Conservation (phyloP, 2,113 vertebrate genomes). For the Meriones unguiculatus region DNA sequence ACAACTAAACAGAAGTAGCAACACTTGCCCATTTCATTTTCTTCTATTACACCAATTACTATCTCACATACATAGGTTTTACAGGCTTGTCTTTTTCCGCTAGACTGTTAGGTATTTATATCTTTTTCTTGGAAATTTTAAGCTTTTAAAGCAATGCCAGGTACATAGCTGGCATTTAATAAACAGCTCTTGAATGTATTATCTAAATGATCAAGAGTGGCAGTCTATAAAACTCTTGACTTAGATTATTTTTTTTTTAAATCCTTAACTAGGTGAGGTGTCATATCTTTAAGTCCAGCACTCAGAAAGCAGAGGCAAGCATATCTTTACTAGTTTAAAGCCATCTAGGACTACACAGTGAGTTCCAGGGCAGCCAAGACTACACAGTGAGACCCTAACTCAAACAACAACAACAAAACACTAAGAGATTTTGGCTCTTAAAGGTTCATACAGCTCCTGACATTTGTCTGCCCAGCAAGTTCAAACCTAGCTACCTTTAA, state of each 20-base stretch:
- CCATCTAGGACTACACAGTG: not conserved
- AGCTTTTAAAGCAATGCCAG: too few species aligned
- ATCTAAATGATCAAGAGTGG: not conserved
- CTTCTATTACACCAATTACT: too few species aligned
- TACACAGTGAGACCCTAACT: not conserved
- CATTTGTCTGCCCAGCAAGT: not conserved
- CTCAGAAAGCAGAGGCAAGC: not conserved
- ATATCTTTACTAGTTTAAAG: not conserved
- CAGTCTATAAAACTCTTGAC: constrained; percentile 26
- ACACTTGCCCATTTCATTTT: too few species aligned
- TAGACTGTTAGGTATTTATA: too few species aligned
- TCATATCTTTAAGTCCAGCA: not conserved
- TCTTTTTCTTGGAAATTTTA: too few species aligned
- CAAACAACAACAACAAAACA: too few species aligned
- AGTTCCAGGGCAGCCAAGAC: not conserved
- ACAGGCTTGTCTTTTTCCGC: too few species aligned
- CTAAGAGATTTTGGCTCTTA: too few species aligned
- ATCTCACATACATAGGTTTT: too few species aligned
- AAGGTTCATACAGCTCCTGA: not conserved
- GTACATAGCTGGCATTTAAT: not conserved
- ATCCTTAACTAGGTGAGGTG: not conserved
- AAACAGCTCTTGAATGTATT: constrained; percentile 36
- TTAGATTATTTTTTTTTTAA: not conserved
- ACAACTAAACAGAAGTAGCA: too few species aligned
- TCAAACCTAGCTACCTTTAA: not conserved